Conservation (phyloP, 2,797 vertebrate genomes). For the Iguana delicatissima region DNA sequence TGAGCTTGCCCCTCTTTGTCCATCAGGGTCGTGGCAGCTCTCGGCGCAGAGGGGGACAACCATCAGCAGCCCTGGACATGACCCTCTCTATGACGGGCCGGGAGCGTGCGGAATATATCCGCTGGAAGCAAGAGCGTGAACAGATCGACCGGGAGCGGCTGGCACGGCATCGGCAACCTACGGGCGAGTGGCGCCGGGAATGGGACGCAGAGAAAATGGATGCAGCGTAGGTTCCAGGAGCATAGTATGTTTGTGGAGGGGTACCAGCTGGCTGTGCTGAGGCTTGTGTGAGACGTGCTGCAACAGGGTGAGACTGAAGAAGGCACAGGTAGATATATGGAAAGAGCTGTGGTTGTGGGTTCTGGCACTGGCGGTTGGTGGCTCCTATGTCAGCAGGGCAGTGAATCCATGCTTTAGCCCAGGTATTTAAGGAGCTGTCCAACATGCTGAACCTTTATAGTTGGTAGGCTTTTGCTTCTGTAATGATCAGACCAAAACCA, state of each 20-base stretch:
- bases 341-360: not conserved
- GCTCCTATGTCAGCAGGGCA: too few species aligned
- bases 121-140: slow-evolving; percentile 95
- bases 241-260: not conserved
- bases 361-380: not conserved
- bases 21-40: slow-evolving; percentile 57
- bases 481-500: too few species aligned
- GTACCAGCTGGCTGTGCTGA: too few species aligned
- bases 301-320: accelerated
- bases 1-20: too few species aligned
- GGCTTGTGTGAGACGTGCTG: too few species aligned
- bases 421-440: not conserved
- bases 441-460: too few species aligned
- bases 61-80: slow-evolving; percentile 83
- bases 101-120: slow-evolving; percentile 90
- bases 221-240: slow-evolving; percentile 79
- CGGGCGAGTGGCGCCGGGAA: slow-evolving; percentile 92
- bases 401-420: too few species aligned
- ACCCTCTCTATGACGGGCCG: slow-evolving; percentile 94
- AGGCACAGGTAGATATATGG: not conserved
- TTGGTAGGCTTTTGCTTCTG: too few species aligned
- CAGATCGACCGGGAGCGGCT: slow-evolving; percentile 92
- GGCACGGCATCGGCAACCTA: slow-evolving; percentile 91
- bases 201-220: slow-evolving; percentile 94
- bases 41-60: slow-evolving; percentile 56